Evolutionary conservation across 2,797 vertebrate species (phyloP), one percentile per base, ranked within the genome.

Genomic region (Micropoecilia bifurca): DNA sequence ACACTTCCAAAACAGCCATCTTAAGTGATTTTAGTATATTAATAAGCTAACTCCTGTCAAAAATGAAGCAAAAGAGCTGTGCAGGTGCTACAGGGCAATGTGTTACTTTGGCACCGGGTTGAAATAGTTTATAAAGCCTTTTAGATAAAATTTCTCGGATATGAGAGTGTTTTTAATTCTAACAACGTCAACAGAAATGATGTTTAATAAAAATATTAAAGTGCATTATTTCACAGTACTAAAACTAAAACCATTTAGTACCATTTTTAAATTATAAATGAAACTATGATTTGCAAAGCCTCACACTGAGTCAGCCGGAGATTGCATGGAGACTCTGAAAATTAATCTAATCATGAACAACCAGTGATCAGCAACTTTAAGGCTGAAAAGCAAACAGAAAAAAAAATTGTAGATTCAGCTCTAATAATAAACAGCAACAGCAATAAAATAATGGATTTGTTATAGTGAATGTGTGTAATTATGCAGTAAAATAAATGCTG

Each of bases 231-330:
- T 25, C 20, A 68, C 36, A 10, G 20, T 39, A 6, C 22, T 43
- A 45, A 43, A 69, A 43, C 41, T 50, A 22, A 4, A 6, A 68
- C 20, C 25, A 81, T 85, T 33, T 33, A 33, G 33, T 33, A 33
- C 33, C 33, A 33, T 33, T 33, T 33, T 33, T 33, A 33, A 50
- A 77, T 85, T 87, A 74, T 85, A 86, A 90, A 87, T 84, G 61
- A 30, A 25, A 59, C 45, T 8, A 8, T 25, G 25, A 30, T 46
- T 46, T 46, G 33, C 10, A 22, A 36, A 66, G 33, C 36, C 16
- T 39, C 30, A 36, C 18, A 36, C 69, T 28, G 41, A 71, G 69
- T 71, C 20, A 74, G 33, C 47, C 30, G 25, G 69, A 7, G 57
- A 33, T 72, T 47, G 45, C 28, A 48, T 33, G 48, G 12, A 55